Evolutionary conservation across 2,113 vertebrate species (phyloP).

Genomic region (Actinemys pallida): DNA sequence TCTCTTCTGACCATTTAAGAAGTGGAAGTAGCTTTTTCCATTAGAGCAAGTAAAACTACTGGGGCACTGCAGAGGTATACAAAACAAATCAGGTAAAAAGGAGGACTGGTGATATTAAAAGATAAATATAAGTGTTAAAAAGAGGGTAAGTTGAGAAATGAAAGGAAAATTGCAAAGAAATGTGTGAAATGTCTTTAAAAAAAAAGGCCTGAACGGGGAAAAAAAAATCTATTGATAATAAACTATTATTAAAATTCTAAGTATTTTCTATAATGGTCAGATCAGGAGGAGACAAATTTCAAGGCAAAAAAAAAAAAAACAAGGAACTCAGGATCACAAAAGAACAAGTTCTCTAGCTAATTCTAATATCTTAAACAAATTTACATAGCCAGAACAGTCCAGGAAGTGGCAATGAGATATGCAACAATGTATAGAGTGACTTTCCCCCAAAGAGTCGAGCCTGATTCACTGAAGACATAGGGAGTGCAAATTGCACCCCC

Average conservation of each 20-base stretch:
- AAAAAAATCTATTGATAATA: background rate
- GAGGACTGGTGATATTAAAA: background rate
- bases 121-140: background rate
- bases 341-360: background rate
- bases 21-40: background rate
- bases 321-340: background rate
- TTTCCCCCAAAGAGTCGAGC: background rate
- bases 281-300: background rate
- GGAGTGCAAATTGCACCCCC: background rate
- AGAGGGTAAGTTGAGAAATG: background rate
- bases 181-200: fast-evolving
- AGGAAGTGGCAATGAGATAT: background rate
- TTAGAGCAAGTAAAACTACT: background rate
- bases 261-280: background rate
- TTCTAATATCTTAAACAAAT: background rate
- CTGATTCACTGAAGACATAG: background rate
- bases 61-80: background rate
- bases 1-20: background rate
- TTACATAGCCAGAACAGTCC: background rate
- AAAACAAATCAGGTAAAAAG: background rate
- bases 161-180: background rate
- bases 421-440: background rate
- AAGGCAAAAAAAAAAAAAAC: background rate
- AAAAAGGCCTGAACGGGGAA: background rate
- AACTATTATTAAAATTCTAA: background rate